These are phyloP conservation scores for Diloba caeruleocephala DNA, from an alignment of 2,888 invertebrate genomes.

Conservation along the genomic window DNA sequence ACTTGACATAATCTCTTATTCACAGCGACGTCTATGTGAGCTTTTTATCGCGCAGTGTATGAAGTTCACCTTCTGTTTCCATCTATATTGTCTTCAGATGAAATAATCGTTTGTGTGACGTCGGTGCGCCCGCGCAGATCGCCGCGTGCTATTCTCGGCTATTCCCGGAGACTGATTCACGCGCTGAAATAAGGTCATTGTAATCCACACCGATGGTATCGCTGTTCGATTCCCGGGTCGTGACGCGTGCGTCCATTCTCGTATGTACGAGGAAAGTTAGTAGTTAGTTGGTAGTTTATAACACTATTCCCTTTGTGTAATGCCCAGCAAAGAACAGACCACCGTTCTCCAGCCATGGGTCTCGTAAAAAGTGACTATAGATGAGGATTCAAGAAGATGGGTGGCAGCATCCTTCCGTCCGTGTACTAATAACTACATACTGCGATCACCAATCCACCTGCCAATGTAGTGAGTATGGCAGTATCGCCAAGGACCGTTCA, in stretches of 20 bases:
- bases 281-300: too few species aligned
- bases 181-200: constrained; percentile 70
- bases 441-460: too few species aligned
- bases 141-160: constrained; percentile 54
- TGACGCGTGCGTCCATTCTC: constrained; percentile 17
- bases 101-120: constrained; percentile 38
- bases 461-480: too few species aligned
- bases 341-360: too few species aligned
- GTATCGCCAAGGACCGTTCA: too few species aligned
- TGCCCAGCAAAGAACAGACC: too few species aligned
- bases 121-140: constrained; percentile 40
- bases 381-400: too few species aligned
- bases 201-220: constrained; percentile 71
- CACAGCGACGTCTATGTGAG: neutral
- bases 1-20: too few species aligned
- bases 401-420: too few species aligned
- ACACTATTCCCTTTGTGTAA: too few species aligned
- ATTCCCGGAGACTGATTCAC: constrained; percentile 61
- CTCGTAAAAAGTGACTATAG: too few species aligned
- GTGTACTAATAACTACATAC: too few species aligned
- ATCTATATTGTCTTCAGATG: constrained; percentile 5
- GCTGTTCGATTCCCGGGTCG: constrained; percentile 47
- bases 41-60: neutral
- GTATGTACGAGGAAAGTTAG: neutral
- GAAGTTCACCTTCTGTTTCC: constrained; percentile 2